phyloP scores from a whole-genome alignment of 2,797 vertebrate genomes.

The Enteromius viviparus region DNA sequence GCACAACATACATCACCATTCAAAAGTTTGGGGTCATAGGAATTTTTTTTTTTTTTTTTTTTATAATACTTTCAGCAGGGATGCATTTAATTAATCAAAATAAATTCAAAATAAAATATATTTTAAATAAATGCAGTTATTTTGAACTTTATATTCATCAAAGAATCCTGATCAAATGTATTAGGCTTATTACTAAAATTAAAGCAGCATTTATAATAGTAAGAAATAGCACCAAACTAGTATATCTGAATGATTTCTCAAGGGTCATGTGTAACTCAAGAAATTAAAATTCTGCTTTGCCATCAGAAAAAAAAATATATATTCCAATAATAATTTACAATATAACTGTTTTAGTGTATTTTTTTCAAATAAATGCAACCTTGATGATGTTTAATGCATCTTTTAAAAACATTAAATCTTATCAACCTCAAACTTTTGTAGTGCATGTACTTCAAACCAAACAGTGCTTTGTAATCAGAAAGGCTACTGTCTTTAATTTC shows the following conservation, averaged over 20 bases:
- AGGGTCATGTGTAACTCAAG: background rate
- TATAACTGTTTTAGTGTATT: background rate
- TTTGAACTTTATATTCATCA: background rate
- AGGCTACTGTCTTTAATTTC: background rate
- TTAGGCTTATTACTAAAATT: background rate
- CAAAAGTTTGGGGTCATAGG: background rate
- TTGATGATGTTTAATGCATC: background rate
- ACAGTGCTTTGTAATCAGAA: conserved; percentile 5
- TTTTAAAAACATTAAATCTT: background rate
- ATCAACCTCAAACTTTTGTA: background rate
- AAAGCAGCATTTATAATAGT: background rate
- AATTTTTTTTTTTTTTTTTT: no score
- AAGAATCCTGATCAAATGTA: background rate
- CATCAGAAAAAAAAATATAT: background rate
- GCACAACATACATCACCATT: background rate
- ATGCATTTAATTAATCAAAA: background rate
- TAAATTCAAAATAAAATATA: background rate
- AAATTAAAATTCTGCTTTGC: background rate
- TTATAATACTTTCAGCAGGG: background rate
- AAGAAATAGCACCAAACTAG: background rate
- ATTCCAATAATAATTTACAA: background rate
- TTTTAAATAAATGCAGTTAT: background rate
- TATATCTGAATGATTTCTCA: background rate
- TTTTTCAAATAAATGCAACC: background rate
- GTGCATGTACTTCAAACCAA: background rate